Base-by-base conservation (phyloP, 2,888 invertebrate species). In the Acanthosepion esculentum region DNA sequence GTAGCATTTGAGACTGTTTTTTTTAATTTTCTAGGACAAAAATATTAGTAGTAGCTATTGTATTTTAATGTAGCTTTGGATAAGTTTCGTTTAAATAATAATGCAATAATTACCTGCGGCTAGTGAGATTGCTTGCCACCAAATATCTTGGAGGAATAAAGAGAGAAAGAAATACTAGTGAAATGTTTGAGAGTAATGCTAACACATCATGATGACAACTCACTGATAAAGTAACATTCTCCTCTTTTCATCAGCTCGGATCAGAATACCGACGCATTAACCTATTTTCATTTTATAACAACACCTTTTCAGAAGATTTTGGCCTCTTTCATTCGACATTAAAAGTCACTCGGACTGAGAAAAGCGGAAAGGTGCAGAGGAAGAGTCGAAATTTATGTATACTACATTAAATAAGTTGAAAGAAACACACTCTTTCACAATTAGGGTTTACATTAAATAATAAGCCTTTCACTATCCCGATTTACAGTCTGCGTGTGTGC, bases 351-450 rank as follows among this genome's bases (percentile, higher is more conserved):
- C n/a, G 78, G 78, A 78, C n/a, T 15, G 78, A 78, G 15, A 78
- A 78, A 12, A 78, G 33, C 12, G n/a, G 33, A 78, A 15, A 12
- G 15, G n/a, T 78, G 78, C n/a, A 33, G 4, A n/a, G 23, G n/a
- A 5, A n/a, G n/a, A 78, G 78, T 78, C 12, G 78, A n/a, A 33
- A 33, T n/a, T 33, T n/a, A n/a, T 78, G 78, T 33, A n/a, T 78
- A n/a, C 78, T 78, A 78, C 78, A 78, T 78, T 78, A 78, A 78
- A 78, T 78, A 78, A n/a, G n/a, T 15, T 78, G 78, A 78, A 78
- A n/a, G n/a, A 12, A 78, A 33, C 29, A 8, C 8, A 10, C 78
- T n/a, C 78, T 3, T 1, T n/a, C n/a, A n/a, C n/a, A 12, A 78
- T 78, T 78, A 78, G n/a, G n/a, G 78, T 78, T 78, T 78, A n/a